Conservation (phyloP, 2,888 invertebrate genomes). For the Sialis lutaria region DNA sequence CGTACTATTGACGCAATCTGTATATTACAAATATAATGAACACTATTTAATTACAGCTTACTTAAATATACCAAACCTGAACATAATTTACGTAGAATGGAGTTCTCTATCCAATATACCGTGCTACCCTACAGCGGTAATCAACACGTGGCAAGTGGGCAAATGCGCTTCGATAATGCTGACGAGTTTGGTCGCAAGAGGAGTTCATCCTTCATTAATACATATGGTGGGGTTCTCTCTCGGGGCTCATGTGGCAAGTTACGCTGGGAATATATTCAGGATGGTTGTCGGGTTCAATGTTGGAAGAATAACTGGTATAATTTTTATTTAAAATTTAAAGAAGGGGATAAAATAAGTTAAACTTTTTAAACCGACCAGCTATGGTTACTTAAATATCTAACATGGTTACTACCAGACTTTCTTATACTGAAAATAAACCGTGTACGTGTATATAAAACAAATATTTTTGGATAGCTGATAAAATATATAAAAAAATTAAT, state of each 20-base stretch:
- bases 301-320: background rate
- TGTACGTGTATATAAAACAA: too few species aligned
- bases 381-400: too few species aligned
- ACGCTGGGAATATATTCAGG: background rate
- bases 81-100: constrained; percentile 37
- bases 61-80: constrained; percentile 19
- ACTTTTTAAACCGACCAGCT: too few species aligned
- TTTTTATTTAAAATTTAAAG: too few species aligned
- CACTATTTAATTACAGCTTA: constrained; percentile 18
- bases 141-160: constrained; percentile 39
- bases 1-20: too few species aligned
- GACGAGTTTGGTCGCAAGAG: constrained; percentile 20
- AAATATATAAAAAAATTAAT: too few species aligned
- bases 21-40: background rate
- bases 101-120: constrained; percentile 28
- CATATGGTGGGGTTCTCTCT: constrained; percentile 40
- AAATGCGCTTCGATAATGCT: constrained; percentile 33
- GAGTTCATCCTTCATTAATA: constrained; percentile 21
- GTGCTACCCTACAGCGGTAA: constrained; percentile 36
- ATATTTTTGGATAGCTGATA: too few species aligned
- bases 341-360: too few species aligned
- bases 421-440: too few species aligned
- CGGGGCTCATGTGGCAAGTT: constrained; percentile 27
- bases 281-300: background rate
- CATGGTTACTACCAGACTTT: too few species aligned